Evolutionary conservation across 1,140 invertebrate genomes (phyloP).

Genomic region (Phthorimaea operculella): DNA sequence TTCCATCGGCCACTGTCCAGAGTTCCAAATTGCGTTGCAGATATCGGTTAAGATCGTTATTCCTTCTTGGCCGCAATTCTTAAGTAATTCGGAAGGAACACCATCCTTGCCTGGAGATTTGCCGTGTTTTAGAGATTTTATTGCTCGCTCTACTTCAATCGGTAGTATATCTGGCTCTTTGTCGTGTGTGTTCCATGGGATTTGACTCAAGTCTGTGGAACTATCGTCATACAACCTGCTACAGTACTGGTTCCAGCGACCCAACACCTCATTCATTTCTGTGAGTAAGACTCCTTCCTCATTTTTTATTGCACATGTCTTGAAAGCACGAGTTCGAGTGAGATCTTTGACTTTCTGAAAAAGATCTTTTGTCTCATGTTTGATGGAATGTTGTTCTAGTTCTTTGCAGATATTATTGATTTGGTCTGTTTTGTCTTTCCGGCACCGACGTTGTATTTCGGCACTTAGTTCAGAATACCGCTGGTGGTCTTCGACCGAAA

Average conservation of each 20-base stretch:
- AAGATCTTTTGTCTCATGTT: not conserved
- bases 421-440: not conserved
- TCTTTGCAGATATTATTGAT: not conserved
- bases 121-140: not conserved
- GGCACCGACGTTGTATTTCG: not conserved
- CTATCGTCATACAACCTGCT: not conserved
- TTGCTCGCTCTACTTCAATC: not conserved
- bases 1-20: not conserved
- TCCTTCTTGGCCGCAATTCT: not conserved
- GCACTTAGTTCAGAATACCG: not conserved
- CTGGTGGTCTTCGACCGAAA: not conserved
- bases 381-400: not conserved
- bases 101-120: not conserved
- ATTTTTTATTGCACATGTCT: not conserved
- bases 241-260: not conserved
- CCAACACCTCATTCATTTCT: not conserved
- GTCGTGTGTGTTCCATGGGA: not conserved
- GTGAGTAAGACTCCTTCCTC: not conserved
- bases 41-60: not conserved
- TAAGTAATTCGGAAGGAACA: not conserved
- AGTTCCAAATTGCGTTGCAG: not conserved
- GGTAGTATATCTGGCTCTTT: slow-evolving; percentile 2
- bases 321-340: not conserved
- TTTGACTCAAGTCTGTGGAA: not conserved
- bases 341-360: slow-evolving; percentile 1